Conservation (phyloP, 2,113 vertebrate species). For the Sigmodon hispidus region DNA sequence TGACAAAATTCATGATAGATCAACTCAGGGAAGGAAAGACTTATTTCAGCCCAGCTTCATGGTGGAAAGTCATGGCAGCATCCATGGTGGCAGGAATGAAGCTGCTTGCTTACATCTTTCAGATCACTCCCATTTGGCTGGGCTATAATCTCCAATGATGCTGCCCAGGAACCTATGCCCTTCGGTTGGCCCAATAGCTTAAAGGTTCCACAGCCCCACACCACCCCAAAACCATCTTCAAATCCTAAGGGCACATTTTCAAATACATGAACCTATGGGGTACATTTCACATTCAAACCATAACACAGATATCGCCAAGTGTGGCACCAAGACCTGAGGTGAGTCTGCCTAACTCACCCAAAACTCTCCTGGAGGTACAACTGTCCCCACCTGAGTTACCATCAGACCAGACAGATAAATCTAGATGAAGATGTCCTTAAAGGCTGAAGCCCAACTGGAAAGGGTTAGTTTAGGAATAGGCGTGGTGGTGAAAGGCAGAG, state of each 20-base stretch:
- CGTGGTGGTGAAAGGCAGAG: not conserved
- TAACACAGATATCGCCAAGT: not conserved
- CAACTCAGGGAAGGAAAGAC: not conserved
- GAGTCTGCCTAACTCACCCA: not conserved
- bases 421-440: not conserved
- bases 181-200: not conserved
- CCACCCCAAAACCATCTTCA: not conserved
- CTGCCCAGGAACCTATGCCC: not conserved
- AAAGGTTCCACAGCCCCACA: not conserved
- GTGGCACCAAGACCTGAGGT: not conserved
- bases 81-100: not conserved
- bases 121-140: not conserved
- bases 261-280: not conserved
- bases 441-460: not conserved
- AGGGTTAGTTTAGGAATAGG: not conserved
- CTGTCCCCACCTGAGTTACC: too few relatives aligned
- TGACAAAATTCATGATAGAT: not conserved
- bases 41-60: not conserved
- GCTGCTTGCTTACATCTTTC: not conserved
- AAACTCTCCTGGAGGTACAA: not conserved
- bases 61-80: not conserved
- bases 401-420: not conserved
- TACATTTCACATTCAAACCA: not conserved
- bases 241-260: too few relatives aligned
- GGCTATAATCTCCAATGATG: not conserved